Conservation (phyloP, 1,140 invertebrate genomes). For the Formica exsecta region DNA sequence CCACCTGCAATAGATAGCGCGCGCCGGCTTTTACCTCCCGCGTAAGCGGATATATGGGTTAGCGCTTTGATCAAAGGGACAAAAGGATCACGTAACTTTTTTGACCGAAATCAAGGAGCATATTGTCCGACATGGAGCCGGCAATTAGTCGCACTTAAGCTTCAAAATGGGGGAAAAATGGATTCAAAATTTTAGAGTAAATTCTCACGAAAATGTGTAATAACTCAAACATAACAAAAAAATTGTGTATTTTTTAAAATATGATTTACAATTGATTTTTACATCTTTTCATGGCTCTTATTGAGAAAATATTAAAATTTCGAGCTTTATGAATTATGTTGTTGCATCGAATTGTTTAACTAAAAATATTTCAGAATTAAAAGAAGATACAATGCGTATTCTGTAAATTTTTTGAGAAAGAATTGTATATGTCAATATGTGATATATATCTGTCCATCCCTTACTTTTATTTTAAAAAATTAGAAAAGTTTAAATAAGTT, state of each 20-base stretch:
- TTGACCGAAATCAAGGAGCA: slow-evolving; percentile 32
- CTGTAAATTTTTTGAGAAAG: neutral
- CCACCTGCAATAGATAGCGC: slow-evolving; percentile 70
- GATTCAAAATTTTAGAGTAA: neutral
- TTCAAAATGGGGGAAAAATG: neutral
- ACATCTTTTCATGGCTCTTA: neutral
- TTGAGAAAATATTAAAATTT: neutral
- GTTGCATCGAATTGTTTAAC: neutral
- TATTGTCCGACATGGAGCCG: slow-evolving; percentile 24
- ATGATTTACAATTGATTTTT: neutral
- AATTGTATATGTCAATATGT: neutral
- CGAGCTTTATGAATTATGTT: neutral
- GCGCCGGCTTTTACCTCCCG: slow-evolving; percentile 56
- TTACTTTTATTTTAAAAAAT: slow-evolving; percentile 4
- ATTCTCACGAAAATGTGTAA: neutral
- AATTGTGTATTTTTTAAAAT: neutral
- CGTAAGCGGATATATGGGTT: slow-evolving; percentile 47
- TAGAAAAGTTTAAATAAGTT: neutral
- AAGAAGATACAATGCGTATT: neutral
- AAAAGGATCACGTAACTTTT: slow-evolving; percentile 28
- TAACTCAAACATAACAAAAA: neutral
- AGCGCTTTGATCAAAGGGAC: slow-evolving; percentile 53
- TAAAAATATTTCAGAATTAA: neutral
- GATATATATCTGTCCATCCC: too few species aligned
- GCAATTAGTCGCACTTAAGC: slow-evolving; percentile 19